phyloP scores from a whole-genome alignment of 2,113 vertebrate species.

The Rhagologus leucostigma region DNA sequence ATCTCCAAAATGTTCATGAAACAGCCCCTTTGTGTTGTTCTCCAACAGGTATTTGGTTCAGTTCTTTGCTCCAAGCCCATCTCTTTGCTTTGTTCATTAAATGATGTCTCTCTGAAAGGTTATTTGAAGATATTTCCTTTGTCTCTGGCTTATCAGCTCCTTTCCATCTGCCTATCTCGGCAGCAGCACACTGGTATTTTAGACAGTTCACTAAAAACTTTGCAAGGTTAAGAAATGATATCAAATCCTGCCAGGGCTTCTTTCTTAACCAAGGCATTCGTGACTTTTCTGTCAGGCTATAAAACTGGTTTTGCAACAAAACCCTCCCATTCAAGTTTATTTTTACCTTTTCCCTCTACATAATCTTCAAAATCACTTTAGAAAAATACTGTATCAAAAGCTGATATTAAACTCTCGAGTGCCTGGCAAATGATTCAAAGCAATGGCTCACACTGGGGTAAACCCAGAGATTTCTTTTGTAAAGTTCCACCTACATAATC shows the following conservation, averaged over 20 bases:
- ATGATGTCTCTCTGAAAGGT: neutral
- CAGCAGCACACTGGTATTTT: neutral
- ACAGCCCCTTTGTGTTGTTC: neutral
- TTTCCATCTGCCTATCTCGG: neutral
- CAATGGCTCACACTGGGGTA: neutral
- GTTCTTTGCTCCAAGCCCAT: neutral
- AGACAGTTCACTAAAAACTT: slow-evolving; percentile 35
- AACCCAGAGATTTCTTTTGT: slow-evolving; percentile 53
- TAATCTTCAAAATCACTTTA: slow-evolving; percentile 53
- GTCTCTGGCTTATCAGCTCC: neutral
- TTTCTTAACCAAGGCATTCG: slow-evolving; percentile 41
- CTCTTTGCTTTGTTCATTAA: neutral
- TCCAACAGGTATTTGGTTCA: neutral
- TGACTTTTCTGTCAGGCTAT: slow-evolving; percentile 18
- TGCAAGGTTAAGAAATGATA: neutral
- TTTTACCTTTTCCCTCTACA: slow-evolving; percentile 40
- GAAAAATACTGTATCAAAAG: slow-evolving; percentile 44
- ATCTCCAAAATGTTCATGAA: neutral
- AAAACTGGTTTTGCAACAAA: neutral
- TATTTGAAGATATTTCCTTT: slow-evolving; percentile 21
- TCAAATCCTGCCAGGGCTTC: neutral
- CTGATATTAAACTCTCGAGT: slow-evolving; percentile 47
- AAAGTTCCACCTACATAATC: slow-evolving; percentile 46
- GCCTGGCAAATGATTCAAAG: slow-evolving; percentile 54
- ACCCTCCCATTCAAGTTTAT: slow-evolving; percentile 39